Conservation (phyloP, 1,140 invertebrate genomes). For the Trinorchestia longiramus region DNA sequence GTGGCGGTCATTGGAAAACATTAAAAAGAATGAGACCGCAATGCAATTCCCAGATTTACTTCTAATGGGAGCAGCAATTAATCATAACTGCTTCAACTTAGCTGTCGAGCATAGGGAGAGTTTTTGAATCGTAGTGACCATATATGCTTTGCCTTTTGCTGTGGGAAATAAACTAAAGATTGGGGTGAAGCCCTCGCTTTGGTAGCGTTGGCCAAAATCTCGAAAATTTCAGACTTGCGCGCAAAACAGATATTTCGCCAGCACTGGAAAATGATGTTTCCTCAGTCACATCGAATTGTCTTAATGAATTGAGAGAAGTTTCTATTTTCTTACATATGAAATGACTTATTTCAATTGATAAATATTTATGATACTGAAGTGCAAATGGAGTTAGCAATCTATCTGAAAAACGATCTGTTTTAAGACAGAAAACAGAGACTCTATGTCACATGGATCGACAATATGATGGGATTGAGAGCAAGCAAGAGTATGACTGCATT, state of each 20-base stretch:
- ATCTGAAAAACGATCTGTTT: background rate
- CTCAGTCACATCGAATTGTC: background rate
- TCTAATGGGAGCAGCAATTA: constrained; percentile 13
- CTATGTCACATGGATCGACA: too few relatives aligned
- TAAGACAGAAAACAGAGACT: too few relatives aligned
- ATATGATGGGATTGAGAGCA: too few relatives aligned
- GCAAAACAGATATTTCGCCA: background rate
- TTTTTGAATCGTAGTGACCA: background rate
- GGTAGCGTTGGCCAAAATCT: background rate
- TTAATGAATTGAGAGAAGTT: background rate
- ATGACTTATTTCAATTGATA: background rate
- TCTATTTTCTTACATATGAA: background rate
- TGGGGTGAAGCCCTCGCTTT: background rate
- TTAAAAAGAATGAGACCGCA: background rate
- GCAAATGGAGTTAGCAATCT: background rate
- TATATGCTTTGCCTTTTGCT: background rate
- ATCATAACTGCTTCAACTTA: background rate
- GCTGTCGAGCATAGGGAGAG: background rate
- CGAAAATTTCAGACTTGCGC: background rate
- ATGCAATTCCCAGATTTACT: constrained; percentile 15
- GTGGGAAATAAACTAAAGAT: background rate
- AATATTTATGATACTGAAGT: too few relatives aligned
- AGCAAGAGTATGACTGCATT: too few relatives aligned
- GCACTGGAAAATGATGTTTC: background rate
- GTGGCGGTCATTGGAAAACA: background rate